These are phyloP conservation scores for Hormaphis cornu DNA, from an alignment of 1,140 invertebrate genomes.

Conservation along the genomic window DNA sequence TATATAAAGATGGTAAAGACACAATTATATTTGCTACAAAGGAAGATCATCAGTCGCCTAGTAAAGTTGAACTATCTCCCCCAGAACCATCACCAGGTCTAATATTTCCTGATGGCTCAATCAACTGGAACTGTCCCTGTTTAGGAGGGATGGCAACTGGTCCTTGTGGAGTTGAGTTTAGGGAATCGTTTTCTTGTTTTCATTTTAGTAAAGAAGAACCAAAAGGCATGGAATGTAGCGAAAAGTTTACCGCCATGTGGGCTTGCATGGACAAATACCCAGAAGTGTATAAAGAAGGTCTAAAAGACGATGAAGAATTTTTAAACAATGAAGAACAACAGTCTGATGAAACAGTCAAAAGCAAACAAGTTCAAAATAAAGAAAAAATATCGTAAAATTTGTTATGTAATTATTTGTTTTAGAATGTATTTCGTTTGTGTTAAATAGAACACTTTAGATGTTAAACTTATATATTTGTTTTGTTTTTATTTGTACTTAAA, in stretches of 20 bases:
- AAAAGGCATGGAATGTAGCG: constrained; percentile 69
- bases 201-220: constrained; percentile 63
- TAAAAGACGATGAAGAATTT: constrained; percentile 44
- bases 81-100: constrained; percentile 67
- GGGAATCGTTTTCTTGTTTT: constrained; percentile 91
- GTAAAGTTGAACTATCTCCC: constrained; percentile 60
- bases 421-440: constrained; percentile 7
- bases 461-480: constrained; percentile 16
- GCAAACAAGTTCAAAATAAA: constrained; percentile 24
- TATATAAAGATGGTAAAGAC: constrained; percentile 59
- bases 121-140: constrained; percentile 96
- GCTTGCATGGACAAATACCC: constrained; percentile 86
- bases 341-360: background rate
- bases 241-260: constrained; percentile 83
- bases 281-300: constrained; percentile 63
- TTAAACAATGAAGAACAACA: constrained; percentile 47
- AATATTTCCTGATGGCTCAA: constrained; percentile 75
- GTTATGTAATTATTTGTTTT: background rate
- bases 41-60: constrained; percentile 65
- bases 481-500: constrained; percentile 10
- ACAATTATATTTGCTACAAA: constrained; percentile 72
- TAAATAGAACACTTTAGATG: constrained; percentile 24
- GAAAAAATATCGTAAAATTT: constrained; percentile 9
- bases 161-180: constrained; percentile 84
- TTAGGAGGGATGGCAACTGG: constrained; percentile 91